phyloP scores from a whole-genome alignment of 2,888 invertebrate genomes.

The Abrostola triplasia region DNA sequence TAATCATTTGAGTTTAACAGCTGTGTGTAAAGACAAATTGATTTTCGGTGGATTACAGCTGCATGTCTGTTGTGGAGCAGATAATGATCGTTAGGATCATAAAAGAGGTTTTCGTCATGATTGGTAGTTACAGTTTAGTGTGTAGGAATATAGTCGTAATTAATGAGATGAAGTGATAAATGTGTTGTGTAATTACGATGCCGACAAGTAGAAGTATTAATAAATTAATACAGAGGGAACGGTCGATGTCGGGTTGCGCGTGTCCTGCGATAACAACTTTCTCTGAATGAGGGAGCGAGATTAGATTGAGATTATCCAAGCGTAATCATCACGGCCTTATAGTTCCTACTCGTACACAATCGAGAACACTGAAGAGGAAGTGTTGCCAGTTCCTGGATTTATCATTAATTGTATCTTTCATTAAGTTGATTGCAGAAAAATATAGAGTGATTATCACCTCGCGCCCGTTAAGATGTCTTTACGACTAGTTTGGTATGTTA shows the following conservation, averaged over 20 bases:
- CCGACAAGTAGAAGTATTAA: conserved; percentile 48
- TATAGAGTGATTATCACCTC: conserved; percentile 26
- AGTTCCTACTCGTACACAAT: conserved; percentile 76
- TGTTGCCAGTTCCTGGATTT: conserved; percentile 64
- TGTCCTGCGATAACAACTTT: conserved; percentile 73
- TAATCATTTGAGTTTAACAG: conserved; percentile 43
- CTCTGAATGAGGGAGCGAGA: conserved; percentile 74
- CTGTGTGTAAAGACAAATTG: conserved; percentile 41
- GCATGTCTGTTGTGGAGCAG: conserved; percentile 33
- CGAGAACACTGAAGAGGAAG: conserved; percentile 71
- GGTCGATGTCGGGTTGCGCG: conserved; percentile 33
- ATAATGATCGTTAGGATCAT: conserved; percentile 41
- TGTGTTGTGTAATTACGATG: conserved; percentile 55
- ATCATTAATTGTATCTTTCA: conserved; percentile 54
- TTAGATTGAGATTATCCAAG: conserved; percentile 78
- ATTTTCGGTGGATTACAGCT: conserved; percentile 46
- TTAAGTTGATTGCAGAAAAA: conserved; percentile 44
- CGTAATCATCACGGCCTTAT: conserved; percentile 78
- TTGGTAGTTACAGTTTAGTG: conserved; percentile 11
- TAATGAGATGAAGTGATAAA: conserved; percentile 40
- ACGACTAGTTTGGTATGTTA: no score
- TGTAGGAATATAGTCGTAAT: conserved; percentile 17
- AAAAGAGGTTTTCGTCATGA: conserved; percentile 30
- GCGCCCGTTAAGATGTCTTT: conserved; percentile 6
- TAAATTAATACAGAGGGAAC: conserved; percentile 52